Conservation (phyloP, 2,113 vertebrate species). For the Tor tambroides region DNA sequence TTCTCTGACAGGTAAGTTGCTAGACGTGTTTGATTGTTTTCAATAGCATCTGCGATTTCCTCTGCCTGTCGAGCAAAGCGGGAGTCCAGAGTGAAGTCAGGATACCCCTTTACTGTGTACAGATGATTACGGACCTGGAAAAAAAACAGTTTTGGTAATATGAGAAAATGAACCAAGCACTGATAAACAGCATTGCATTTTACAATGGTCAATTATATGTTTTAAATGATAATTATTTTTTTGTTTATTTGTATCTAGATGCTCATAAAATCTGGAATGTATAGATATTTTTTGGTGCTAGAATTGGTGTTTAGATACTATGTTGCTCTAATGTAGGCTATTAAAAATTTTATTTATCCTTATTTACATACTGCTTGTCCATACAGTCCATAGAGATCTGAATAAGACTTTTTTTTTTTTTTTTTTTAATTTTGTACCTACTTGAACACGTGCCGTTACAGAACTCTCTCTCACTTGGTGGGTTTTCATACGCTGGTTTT, state of each 20-base stretch:
- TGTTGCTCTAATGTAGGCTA: background rate
- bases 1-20: conserved; percentile 83
- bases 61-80: conserved; percentile 78
- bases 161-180: background rate
- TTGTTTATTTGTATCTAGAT: background rate
- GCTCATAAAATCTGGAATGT: no score
- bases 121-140: conserved; percentile 83
- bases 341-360: background rate
- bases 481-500: conserved; percentile 83
- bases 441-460: conserved; percentile 81
- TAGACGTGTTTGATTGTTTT: conserved; percentile 86
- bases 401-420: background rate
- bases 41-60: conserved; percentile 81
- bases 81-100: conserved; percentile 77
- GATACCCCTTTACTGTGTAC: conserved; percentile 82
- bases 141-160: background rate
- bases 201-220: background rate
- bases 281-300: background rate
- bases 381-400: background rate
- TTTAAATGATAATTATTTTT: background rate
- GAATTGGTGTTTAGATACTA: no score
- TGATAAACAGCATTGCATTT: background rate
- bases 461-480: conserved; percentile 84
- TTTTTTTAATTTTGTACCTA: conserved; percentile 45
- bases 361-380: background rate